Evolutionary conservation across 2,113 vertebrate species (phyloP), one percentile per base, ranked within the genome.

Genomic region (Sakesphorus luctuosus): DNA sequence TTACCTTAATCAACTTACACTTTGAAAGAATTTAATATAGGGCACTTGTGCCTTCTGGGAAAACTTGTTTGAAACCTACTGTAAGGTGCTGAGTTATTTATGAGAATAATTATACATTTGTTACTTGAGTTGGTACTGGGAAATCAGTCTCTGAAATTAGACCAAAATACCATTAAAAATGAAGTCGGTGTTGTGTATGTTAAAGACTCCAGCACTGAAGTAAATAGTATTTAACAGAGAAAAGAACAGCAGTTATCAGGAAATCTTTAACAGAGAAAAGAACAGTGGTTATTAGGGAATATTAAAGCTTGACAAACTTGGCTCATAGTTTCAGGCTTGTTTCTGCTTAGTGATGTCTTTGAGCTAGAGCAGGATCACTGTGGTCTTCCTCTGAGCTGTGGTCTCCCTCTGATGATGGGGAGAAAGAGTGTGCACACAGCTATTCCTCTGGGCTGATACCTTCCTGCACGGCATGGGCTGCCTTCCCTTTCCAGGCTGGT

Each of bases 1-100:
- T 98, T 99, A 96, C 98, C 98, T 99, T 99, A 99, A 99, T 99
- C 98, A 99, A 99, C 98, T 98, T 98, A 98, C 97, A 98, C 98
- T 98, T 99, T 98, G 89, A 98, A 99, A 98, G 97, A 98, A 98
- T 98, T 99, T 98, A 98, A 99, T 99, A 98, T 98, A 98, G 97
- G 97, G 97, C 97, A 97, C 96, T 97, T 96, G 95, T 95, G 94
- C 98, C 98, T 98, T 98, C 97, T 98, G 97, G 98, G 98, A 96
- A 98, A 98, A 98, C 97, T 97, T 98, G 92, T 96, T 97, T 98
- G 98, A 98, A 98, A 98, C 97, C 98, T 97, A 93, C 82, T 89
- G 92, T 82, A 98, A 98, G 98, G 97, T 98, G 97, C 97, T 98
- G 98, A 98, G 98, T 98, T 98, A 98, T 98, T 98, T 98, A 98